These are phyloP conservation scores for Cynopterus sphinx DNA, from an alignment of 2,797 vertebrate species.

Conservation along the genomic window DNA sequence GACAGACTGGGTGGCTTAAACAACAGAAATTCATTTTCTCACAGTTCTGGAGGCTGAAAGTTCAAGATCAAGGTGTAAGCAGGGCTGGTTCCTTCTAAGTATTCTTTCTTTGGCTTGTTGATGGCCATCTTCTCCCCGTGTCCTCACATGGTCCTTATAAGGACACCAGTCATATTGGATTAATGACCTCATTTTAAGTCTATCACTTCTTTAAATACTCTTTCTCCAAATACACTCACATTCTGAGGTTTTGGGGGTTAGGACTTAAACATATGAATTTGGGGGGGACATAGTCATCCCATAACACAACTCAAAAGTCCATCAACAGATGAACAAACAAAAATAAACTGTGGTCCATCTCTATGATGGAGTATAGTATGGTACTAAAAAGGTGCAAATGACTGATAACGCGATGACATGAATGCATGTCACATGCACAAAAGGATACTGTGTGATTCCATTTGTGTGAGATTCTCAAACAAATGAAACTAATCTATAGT, in stretches of 20 bases:
- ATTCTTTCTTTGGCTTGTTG: not conserved
- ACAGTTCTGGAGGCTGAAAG: no score
- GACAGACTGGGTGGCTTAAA: not conserved
- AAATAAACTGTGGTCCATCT: not conserved
- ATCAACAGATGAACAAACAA: not conserved
- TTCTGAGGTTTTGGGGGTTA: not conserved
- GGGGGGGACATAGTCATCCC: not conserved
- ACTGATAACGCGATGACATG: no score
- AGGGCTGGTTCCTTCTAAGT: not conserved
- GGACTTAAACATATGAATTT: not conserved
- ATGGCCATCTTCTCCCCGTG: not conserved
- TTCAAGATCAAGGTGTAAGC: not conserved
- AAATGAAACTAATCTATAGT: not conserved
- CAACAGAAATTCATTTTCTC: not conserved
- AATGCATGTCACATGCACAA: not conserved
- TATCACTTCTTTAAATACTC: not conserved
- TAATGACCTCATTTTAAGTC: not conserved
- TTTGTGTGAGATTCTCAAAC: not conserved
- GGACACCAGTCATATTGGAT: not conserved
- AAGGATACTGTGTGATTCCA: not conserved
- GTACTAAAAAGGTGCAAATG: not conserved
- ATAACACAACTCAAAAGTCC: not conserved
- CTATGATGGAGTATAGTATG: not conserved
- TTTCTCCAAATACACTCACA: not conserved
- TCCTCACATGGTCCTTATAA: not conserved